Evolutionary conservation across 64 coral and sea anemone species (phyloP), one percentile per base, ranked within the genome.

Genomic region (Acropora tenuis): DNA sequence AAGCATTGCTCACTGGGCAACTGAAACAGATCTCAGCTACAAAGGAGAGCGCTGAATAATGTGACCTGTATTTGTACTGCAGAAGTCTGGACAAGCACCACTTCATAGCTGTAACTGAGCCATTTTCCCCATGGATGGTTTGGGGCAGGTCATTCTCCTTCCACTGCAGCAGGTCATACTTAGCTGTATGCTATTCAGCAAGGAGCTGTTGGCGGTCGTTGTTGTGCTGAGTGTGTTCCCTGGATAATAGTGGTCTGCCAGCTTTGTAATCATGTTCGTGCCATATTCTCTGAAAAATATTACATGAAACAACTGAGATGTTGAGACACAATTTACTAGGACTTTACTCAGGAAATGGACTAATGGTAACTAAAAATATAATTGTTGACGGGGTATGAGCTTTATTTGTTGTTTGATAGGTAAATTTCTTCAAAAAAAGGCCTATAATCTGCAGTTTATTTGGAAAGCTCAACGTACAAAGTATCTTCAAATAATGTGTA

Each of bases 121-220:
- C 87, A 59, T 55, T 50, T 48, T 75, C 75, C 53, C 78, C 10
- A 44, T 75, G 75, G 42, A 78, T 89, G n/a, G 74, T 19, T 78
- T 89, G n/a, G 50, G 87, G 73, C 67, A 87, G 85, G 42, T 87
- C 85, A 30, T 87, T 87, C 42, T 75, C 68, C 69, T 87, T 87
- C 85, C 85, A 87, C 85, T 87, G 85, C 86, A 88, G 69, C 52
- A 55, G 52, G 71, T 88, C 73, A 88, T 88, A 88, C 13, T 88
- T 88, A 12, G 86, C 69, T 52, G 76, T 88, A 76, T 88, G 73
- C 86, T 73, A 88, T 77, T 88, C 86, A 6, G 41, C 86, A 59
- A 88, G 49, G 69, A 88, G 43, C 86, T 88, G 86, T 7, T 77
- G 72, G 73, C 40, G 10, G 86, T 77, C 73, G 13, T 77, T 47